phyloP scores from a whole-genome alignment of 2,113 vertebrate species.

The Aix galericulata region DNA sequence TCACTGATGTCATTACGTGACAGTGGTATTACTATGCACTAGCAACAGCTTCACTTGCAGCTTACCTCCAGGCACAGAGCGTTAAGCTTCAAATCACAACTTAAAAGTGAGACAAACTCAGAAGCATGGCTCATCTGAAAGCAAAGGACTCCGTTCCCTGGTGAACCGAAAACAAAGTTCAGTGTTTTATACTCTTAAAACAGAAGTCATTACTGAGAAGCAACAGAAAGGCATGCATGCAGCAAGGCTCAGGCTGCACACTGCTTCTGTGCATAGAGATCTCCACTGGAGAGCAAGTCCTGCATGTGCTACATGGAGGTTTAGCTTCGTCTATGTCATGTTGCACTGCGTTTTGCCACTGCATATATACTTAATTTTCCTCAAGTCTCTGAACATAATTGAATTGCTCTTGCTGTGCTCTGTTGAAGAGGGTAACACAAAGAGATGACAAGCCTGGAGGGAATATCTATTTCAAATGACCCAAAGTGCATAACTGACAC shows the following conservation, averaged over 20 bases:
- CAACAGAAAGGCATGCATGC: background rate
- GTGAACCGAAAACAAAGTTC: background rate
- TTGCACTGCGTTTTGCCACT: background rate
- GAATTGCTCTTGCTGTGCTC: background rate
- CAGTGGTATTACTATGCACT: background rate
- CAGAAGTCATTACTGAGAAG: background rate
- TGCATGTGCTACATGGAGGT: rapidly evolving
- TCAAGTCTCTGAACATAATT: background rate
- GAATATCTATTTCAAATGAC: background rate
- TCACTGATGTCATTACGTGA: background rate
- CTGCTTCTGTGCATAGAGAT: background rate
- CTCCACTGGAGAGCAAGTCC: background rate
- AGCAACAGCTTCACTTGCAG: background rate
- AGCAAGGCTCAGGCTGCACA: background rate
- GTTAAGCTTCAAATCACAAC: background rate
- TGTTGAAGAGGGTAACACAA: background rate
- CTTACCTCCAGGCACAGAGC: background rate
- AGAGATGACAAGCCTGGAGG: background rate
- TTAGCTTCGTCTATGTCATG: background rate
- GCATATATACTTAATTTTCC: background rate
- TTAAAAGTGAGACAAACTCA: background rate
- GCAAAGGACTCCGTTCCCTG: background rate
- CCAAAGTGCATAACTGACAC: background rate
- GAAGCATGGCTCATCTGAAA: background rate
- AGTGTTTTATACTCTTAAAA: background rate